A percentile compares a stretch with the other conserved stretches of the same genome.
phyloP scores from a whole-genome alignment of 2,797 vertebrate species.

The Spinus pinus region DNA sequence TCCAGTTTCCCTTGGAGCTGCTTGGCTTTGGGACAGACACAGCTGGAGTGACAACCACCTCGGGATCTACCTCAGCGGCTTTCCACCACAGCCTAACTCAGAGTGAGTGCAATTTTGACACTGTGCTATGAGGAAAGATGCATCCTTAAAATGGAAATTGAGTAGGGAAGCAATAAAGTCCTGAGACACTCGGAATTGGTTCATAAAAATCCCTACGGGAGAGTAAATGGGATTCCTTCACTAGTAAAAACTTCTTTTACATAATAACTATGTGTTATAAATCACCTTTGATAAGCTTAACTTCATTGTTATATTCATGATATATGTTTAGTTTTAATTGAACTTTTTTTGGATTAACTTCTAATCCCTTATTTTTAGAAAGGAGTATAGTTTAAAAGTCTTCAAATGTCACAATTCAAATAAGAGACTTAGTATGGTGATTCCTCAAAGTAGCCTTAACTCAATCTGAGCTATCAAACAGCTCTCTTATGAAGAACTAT shows the following conservation, averaged over 20 bases:
- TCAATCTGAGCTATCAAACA: not conserved
- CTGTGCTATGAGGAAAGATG: not conserved
- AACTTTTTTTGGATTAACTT: not conserved
- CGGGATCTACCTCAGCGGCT: conserved; percentile 87
- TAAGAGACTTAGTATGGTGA: not conserved
- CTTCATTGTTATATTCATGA: not conserved
- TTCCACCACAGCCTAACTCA: conserved; percentile 89
- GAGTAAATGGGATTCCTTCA: not conserved
- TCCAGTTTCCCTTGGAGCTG: conserved; percentile 91
- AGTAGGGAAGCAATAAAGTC: not conserved
- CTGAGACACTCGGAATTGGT: not conserved
- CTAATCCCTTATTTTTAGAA: not conserved
- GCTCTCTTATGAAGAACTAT: not conserved
- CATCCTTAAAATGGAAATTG: not conserved
- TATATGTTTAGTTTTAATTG: not conserved
- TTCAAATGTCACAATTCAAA: not conserved
- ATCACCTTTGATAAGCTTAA: not conserved
- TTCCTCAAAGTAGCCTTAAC: not conserved
- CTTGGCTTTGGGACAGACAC: conserved; percentile 86
- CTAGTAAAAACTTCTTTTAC: not conserved
- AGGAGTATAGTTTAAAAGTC: not conserved
- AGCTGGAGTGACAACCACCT: conserved; percentile 81
- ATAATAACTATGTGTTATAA: not conserved
- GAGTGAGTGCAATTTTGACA: conserved; percentile 83
- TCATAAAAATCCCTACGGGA: not conserved